Conservation (phyloP, 2,113 vertebrate genomes). For the Gasterosteus nipponicus region DNA sequence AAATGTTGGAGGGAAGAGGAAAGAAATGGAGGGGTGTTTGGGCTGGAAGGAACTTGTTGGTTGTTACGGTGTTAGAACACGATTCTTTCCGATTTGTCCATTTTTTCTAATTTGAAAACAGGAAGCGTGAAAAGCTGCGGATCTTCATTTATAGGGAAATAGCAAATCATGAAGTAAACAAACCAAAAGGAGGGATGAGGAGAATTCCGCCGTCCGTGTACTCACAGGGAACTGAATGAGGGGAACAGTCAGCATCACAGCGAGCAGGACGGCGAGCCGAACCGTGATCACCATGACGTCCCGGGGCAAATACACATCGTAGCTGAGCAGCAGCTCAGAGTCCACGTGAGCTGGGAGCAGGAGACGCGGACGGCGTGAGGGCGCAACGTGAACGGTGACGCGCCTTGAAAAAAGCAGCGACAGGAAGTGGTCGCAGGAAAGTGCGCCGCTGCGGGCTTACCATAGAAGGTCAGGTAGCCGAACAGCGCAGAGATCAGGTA, state of each 20-base stretch:
- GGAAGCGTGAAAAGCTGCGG: background rate
- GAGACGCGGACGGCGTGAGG: background rate
- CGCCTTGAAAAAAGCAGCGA: too few species aligned
- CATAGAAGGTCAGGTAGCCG: slow-evolving; percentile 97
- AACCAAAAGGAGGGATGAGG: background rate
- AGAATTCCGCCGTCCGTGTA: slow-evolving; percentile 17
- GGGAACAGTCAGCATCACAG: slow-evolving; percentile 92
- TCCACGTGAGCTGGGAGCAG: slow-evolving; percentile 85
- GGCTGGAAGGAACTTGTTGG: background rate
- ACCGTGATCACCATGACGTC: slow-evolving; percentile 88
- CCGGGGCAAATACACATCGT: slow-evolving; percentile 84
- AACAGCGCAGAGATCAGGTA: slow-evolving; percentile 93
- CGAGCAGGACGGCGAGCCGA: slow-evolving; percentile 87
- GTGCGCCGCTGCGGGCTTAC: slow-evolving; percentile 77
- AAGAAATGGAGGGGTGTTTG: background rate
- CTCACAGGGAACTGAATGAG: slow-evolving; percentile 97
- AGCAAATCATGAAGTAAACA: background rate
- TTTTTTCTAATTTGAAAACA: background rate
- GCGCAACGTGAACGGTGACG: background rate
- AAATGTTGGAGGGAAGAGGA: background rate
- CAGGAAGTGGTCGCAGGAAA: background rate
- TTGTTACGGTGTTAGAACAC: background rate
- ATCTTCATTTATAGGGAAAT: background rate
- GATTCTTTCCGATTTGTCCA: too few species aligned
- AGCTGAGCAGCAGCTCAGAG: slow-evolving; percentile 88